These are phyloP conservation scores for Tretioscincus oriximinensis DNA, from an alignment of 2,113 vertebrate species.

Conservation along the genomic window DNA sequence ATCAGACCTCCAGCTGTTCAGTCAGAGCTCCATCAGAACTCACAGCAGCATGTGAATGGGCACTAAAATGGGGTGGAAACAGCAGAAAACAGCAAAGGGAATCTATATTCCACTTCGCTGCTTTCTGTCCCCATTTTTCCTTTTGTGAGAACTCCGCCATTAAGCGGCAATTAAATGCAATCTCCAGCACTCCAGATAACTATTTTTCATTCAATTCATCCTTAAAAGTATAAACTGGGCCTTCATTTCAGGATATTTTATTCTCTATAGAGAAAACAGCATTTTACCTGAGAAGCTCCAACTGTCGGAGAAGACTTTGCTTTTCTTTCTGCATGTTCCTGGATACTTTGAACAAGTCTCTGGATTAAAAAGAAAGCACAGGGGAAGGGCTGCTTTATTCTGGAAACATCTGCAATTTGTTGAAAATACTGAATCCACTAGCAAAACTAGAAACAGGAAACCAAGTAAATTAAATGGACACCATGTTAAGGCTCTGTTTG, in stretches of 20 bases:
- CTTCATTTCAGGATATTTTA: not conserved
- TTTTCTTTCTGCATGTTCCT: slow-evolving; percentile 97
- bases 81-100: too few species aligned
- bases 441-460: not conserved
- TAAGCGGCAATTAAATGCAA: too few species aligned
- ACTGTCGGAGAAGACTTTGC: slow-evolving; percentile 87
- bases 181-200: too few species aligned
- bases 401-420: not conserved
- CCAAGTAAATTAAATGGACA: not conserved
- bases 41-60: too few species aligned
- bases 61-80: too few species aligned
- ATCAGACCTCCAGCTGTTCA: too few species aligned
- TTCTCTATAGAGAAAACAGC: not conserved
- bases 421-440: not conserved
- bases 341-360: slow-evolving; percentile 86
- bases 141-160: too few species aligned
- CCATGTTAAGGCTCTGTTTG: accelerated
- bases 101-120: too few species aligned
- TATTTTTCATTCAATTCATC: too few species aligned
- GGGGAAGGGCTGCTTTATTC: not conserved
- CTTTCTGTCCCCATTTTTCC: too few species aligned
- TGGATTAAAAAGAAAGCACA: slow-evolving; percentile 46
- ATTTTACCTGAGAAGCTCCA: slow-evolving; percentile 88
- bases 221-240: not conserved
- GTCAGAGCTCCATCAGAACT: too few species aligned